Evolutionary conservation across 2,113 vertebrate species (phyloP), one percentile per base, ranked within the genome.

Genomic region (Passer montanus): DNA sequence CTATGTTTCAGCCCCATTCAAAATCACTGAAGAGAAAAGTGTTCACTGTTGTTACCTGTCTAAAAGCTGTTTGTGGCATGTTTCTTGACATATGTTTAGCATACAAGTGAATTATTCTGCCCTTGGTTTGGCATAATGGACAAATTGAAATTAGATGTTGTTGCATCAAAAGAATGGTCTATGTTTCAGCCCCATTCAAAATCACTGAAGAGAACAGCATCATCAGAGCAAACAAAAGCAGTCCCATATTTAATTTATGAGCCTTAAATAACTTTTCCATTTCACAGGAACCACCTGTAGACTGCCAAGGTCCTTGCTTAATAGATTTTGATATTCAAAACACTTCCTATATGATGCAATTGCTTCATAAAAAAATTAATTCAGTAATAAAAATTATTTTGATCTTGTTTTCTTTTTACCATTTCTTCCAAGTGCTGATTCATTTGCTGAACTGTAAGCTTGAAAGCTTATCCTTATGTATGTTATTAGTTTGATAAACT

Each of bases 241-340:
- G n/a, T 49, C 74, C 43, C 33, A 53, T 91, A 59, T 87, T 93
- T 94, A 86, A 96, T 95, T 95, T 58, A 88, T 80, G 73, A 77
- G 20, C 20, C 50, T 96, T 74, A 62, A 84, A 74, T 78, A 84
- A 75, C 4, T 76, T 90, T 82, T 77, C 46, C 13, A n/a, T 94
- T 94, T 67, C 33, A 47, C 10, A 69, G 47, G 6, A 69, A 26
- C 26, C 39, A 30, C 46, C 55, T 87, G 64, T 78, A 77, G 21
- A 73, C 23, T 19, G 10, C n/a, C 19, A 55, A 74, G 46, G 15
- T 69, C 24, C n/a, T 88, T 43, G 27, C 16, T 89, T 2, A 76
- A n/a, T 26, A 80, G 35, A 41, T 80, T 68, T 59, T 64, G 21
- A 18, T 74, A 41, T 76, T 58, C 35, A 49, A 67, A 90, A 28